Conservation (phyloP, 2,888 invertebrate genomes). For the Leptopilina myrica region DNA sequence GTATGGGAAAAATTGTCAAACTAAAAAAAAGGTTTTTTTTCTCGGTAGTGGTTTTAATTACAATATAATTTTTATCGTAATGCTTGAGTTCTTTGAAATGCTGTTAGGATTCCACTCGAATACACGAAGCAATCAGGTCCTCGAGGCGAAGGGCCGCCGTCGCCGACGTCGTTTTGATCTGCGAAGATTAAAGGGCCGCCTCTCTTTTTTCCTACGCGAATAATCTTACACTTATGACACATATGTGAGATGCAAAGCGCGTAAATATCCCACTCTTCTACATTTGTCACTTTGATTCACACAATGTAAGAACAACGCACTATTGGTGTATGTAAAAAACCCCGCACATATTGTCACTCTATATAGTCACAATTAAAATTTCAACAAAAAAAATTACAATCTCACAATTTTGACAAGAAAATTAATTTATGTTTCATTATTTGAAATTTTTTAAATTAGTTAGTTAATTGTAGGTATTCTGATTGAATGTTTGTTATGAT, state of each 20-base stretch:
- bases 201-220: constrained; percentile 50
- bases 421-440: no score
- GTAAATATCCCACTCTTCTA: constrained; percentile 61
- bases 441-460: no score
- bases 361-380: background rate
- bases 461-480: no score
- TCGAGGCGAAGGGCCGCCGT: constrained; percentile 57
- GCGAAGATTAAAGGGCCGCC: constrained; percentile 74
- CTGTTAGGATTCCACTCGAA: constrained; percentile 74
- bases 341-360: background rate
- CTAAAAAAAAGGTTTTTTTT: background rate
- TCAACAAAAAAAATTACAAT: no score
- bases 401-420: no score
- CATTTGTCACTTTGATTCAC: constrained; percentile 18
- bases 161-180: constrained; percentile 69
- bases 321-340: background rate
- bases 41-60: constrained; percentile 70
- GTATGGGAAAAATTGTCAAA: background rate
- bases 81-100: constrained; percentile 71
- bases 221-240: constrained; percentile 53
- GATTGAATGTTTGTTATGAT: no score
- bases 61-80: constrained; percentile 75
- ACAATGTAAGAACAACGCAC: constrained; percentile 21
- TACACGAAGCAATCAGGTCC: constrained; percentile 74
- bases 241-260: constrained; percentile 58